Evolutionary conservation across 2,797 vertebrate genomes (phyloP), one percentile per base, ranked within the genome.

Genomic region (Gambelia wislizenii): DNA sequence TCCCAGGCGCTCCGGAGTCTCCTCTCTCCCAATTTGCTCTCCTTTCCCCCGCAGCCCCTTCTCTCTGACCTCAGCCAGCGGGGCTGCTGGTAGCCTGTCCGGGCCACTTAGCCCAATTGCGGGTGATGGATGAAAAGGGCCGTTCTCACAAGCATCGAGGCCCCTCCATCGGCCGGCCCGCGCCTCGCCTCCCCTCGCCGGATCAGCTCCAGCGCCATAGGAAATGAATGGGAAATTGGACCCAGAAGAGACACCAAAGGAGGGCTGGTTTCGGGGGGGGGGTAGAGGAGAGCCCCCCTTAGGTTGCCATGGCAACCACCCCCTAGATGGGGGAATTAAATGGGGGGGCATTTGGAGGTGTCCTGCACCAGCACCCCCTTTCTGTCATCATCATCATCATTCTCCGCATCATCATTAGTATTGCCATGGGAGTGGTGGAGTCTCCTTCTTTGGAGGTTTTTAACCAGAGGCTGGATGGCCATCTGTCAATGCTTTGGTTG

Each of bases 51-150:
- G 12, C 44, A 14, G 94, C 20, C 13, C 16, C 86, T 96, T 97
- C 96, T 96, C 94, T 85, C 92, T 98, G 97, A 97, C 97, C 97
- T 95, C 95, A 96, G 96, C 95, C 97, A 97, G 97, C 97, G 93
- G 97, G 96, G 95, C 95, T 96, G 97, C 97, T 95, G 93, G 95
- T 96, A 92, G 93, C 94, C 97, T 98, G 97, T 97, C 97, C 96
- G 92, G 94, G 94, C 95, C 97, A 97, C 97, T 97, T 97, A 97
- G 95, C 96, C 97, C 97, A 97, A 97, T 97, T 97, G 96, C 93
- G 95, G 94, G 84, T 98, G 97, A 98, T 96, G 96, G 97, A 97
- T 98, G 97, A 97, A 97, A 98, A 97, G 96, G 97, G 98, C 97
- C 97, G 95, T 96, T 98, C 97, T 97, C 97, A 97, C 97, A 96